Evolutionary conservation across 1,140 invertebrate genomes (phyloP), one percentile per base, ranked within the genome.

Genomic region (Bradynema listronoti): DNA sequence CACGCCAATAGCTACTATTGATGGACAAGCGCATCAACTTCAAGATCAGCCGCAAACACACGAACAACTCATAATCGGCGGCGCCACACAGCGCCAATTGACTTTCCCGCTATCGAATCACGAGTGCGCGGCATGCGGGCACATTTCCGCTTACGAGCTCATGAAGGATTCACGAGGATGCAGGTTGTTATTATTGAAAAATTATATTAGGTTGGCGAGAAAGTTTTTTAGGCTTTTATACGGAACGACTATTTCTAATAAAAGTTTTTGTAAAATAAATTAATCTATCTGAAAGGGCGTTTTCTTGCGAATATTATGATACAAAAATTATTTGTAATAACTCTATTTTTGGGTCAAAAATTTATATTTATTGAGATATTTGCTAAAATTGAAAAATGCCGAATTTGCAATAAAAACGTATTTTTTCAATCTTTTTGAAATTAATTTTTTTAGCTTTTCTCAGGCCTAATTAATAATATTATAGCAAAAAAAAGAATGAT

Each of bases 71-170:
- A 27, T 50, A n/a, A n/a, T n/a, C n/a, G n/a, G n/a, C n/a, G 5
- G 27, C 27, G 29, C n/a, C 27, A 9, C 42, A 43, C 16, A 50
- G 36, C 14, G 2, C 19, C 24, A 30, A 29, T 30, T 22, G 7
- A 16, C 27, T 22, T 16, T 41, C n/a, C 36, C 42, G 30, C 30
- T 39, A 24, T 14, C 56, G 14, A 56, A 69, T 24, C 30, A 49
- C 14, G 58, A 67, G 34, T 67, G 65, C 24, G 46, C 68, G 7
- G 7, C 62, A 7, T 67, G 65, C 25, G 68, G 65, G 2, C 14
- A 29, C 30, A 5, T 55, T 6, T 58, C 32, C n/a, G 52, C 53
- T 24, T 67, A 67, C 25, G 30, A 60, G 9, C 16, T 67, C 9
- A 30, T 9, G 11, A 65, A 67, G n/a, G 65, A 67, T 46, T 45